Conservation (phyloP, 2,797 vertebrate species). For the Esox masquinongy region DNA sequence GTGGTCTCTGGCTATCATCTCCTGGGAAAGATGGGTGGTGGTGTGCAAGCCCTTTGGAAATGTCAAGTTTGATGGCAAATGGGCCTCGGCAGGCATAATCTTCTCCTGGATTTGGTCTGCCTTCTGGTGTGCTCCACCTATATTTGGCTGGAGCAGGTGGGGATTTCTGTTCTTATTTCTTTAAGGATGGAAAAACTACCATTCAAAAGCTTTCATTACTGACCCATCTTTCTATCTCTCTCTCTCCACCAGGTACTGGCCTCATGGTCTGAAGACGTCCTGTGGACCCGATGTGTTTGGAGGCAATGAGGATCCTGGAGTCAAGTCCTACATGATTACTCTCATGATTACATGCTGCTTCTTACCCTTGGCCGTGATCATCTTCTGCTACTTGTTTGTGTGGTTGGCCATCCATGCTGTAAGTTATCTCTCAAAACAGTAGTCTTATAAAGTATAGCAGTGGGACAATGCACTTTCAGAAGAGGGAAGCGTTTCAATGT, state of each 20-base stretch:
- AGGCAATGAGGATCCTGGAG: conserved; percentile 82
- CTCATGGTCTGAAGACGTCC: conserved; percentile 89
- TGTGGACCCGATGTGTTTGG: conserved; percentile 92
- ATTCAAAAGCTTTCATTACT: not conserved
- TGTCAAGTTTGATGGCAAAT: conserved; percentile 84
- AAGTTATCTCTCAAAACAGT: conserved; percentile 15
- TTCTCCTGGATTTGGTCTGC: conserved; percentile 85
- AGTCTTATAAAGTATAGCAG: too few species aligned
- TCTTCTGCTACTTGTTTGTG: conserved; percentile 87
- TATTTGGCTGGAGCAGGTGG: conserved; percentile 93
- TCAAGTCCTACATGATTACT: conserved; percentile 84
- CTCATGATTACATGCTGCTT: conserved; percentile 86
- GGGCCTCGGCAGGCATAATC: conserved; percentile 78
- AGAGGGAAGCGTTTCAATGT: too few species aligned
- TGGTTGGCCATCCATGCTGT: conserved; percentile 85
- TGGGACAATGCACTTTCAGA: too few species aligned
- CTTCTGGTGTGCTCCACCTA: conserved; percentile 79
- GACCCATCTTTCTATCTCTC: not conserved
- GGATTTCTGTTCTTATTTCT: not conserved
- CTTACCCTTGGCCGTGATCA: conserved; percentile 77
- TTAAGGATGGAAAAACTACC: not conserved
- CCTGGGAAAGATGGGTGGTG: conserved; percentile 91
- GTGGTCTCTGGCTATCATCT: conserved; percentile 88
- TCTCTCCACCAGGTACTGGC: conserved; percentile 79
- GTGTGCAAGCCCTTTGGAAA: conserved; percentile 93